phyloP scores from a whole-genome alignment of 2,113 vertebrate genomes.

The Oxyura jamaicensis region DNA sequence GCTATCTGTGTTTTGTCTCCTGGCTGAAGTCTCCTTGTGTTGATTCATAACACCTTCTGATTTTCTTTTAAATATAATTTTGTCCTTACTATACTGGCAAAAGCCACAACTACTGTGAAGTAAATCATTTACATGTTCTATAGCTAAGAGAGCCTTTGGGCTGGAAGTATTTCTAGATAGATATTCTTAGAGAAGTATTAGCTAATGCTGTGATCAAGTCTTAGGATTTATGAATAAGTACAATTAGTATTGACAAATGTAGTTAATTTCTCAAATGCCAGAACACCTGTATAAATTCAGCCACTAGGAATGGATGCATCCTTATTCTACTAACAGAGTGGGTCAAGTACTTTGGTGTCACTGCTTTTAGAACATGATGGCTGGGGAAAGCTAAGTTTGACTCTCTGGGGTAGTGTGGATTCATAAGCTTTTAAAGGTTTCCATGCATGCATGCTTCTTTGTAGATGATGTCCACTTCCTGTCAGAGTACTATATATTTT shows the following conservation, averaged over 20 bases:
- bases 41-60: not conserved
- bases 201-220: not conserved
- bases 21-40: slow-evolving; percentile 7
- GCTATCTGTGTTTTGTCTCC: not conserved
- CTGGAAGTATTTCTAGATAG: not conserved
- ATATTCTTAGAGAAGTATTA: slow-evolving; percentile 6
- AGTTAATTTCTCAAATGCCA: not conserved
- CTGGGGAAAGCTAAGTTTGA: not conserved
- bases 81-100: not conserved
- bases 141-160: not conserved
- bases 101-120: not conserved
- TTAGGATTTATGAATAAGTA: not conserved
- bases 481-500: not conserved
- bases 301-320: not conserved
- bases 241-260: not conserved
- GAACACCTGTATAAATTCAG: not conserved
- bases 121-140: not conserved
- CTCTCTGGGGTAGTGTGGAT: not conserved
- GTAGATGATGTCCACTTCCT: not conserved
- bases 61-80: not conserved
- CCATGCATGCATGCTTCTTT: not conserved
- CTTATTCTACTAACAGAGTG: not conserved
- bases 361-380: not conserved
- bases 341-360: not conserved
- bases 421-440: not conserved